phyloP scores from a whole-genome alignment of 2,113 vertebrate genomes.

The Rhombomys opimus region DNA sequence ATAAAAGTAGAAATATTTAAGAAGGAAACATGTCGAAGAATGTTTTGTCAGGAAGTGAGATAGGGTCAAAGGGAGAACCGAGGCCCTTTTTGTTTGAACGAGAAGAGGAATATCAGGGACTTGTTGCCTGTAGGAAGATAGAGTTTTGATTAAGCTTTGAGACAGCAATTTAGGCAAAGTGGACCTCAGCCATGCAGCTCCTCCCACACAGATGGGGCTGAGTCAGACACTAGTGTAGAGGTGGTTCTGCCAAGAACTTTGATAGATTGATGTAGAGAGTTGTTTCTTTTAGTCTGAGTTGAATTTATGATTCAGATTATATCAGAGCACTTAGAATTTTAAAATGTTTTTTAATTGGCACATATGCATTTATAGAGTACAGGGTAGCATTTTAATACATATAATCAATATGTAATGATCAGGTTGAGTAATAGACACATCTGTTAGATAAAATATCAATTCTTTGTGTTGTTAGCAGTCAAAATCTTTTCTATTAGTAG shows the following conservation, averaged over 20 bases:
- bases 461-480: not conserved
- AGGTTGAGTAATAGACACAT: not conserved
- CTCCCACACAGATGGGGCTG: not conserved
- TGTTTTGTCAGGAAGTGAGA: constrained; percentile 16
- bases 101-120: not conserved
- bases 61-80: not conserved
- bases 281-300: constrained; percentile 5
- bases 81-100: not conserved
- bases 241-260: not conserved
- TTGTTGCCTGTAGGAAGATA: not conserved
- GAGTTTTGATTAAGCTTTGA: not conserved
- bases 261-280: not conserved
- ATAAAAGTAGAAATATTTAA: not conserved
- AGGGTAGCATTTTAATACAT: not conserved
- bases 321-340: constrained; percentile 18
- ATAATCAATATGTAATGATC: not conserved
- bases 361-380: not conserved
- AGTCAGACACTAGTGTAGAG: not conserved
- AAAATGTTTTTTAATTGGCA: not conserved
- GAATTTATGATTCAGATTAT: constrained; percentile 7
- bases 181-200: not conserved
- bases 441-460: not conserved
- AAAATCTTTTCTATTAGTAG: not conserved
- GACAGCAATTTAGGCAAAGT: not conserved
- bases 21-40: constrained; percentile 6